These are phyloP conservation scores for Xerus inauris DNA, from an alignment of 2,113 vertebrate genomes.

Conservation along the genomic window DNA sequence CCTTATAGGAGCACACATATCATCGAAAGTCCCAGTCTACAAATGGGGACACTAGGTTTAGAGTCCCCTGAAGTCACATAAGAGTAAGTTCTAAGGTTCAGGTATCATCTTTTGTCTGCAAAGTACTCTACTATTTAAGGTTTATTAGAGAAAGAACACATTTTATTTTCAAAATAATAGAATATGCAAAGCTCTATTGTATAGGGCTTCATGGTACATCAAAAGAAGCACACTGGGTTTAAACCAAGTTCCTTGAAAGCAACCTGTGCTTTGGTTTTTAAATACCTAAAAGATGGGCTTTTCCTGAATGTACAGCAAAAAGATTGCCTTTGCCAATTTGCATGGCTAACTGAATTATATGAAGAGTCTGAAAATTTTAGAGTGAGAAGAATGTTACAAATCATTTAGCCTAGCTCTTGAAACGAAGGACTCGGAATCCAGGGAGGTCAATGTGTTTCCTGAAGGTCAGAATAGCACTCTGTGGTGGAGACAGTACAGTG, in stretches of 20 bases:
- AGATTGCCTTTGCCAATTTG: background rate
- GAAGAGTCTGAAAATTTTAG: background rate
- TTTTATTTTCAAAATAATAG: conserved; percentile 28
- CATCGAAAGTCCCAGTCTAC: background rate
- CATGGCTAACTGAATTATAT: background rate
- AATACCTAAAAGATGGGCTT: background rate
- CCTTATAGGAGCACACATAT: background rate
- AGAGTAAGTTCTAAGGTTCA: background rate
- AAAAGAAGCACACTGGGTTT: background rate
- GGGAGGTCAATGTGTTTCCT: background rate
- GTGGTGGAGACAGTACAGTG: background rate
- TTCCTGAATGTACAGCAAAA: background rate
- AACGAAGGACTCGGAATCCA: background rate
- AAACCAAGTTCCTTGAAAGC: background rate
- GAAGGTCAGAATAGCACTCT: conserved; percentile 34
- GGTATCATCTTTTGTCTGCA: background rate
- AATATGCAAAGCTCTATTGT: background rate
- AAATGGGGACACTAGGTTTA: background rate
- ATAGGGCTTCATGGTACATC: background rate
- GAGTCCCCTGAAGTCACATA: background rate
- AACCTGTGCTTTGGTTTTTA: background rate
- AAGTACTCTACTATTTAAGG: background rate
- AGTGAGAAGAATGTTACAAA: conserved; percentile 7
- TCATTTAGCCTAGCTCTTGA: conserved; percentile 35
- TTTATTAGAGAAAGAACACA: background rate